Evolutionary conservation across 1,140 invertebrate species (phyloP), one percentile per base, ranked within the genome.

Genomic region (Papilio helenus): DNA sequence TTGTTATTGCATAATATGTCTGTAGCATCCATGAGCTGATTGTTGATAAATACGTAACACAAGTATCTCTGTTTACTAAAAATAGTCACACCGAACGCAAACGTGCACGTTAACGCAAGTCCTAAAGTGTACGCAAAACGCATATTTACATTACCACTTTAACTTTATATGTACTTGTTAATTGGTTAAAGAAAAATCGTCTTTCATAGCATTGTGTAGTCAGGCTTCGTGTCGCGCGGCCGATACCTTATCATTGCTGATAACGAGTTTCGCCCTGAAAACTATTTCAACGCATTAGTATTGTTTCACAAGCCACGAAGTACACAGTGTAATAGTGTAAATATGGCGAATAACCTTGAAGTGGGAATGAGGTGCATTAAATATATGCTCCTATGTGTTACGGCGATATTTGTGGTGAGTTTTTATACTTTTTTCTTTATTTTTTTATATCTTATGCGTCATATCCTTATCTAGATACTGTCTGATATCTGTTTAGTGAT

Each of bases 341-440:
- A 87, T 88, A 95, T 95, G 93, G 96, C 96, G 95, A 92, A 95
- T 72, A 95, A 95, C 85, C 89, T 97, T 79, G 96, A 97, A 92
- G 94, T 97, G 72, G 97, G 97, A 83, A 97, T 97, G 95, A 96
- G 96, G 83, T 97, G 97, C 90, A 97, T 98, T 83, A 98, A 98
- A 93, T 98, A 97, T 85, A 96, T 98, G 92, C 95, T 98, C 46
- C 96, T 97, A 84, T 96, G 96, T 61, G 96, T 98, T 83, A 98
- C 98, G 91, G 96, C 97, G 71, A 96, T 98, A 85, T 98, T 98
- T 94, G 97, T 97, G 96, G 98, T 98, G 90, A 96, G 97, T 97
- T 80, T 82, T 65, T 23, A 1, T 81, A 39, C 8, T 0, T 12
- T 77, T 77, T 77, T 65, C 9, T 77, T 79, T 58, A 49, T 79